Evolutionary conservation across 2,113 vertebrate species (phyloP), one percentile per base, ranked within the genome.

Genomic region (Tachuris rubrigastra): DNA sequence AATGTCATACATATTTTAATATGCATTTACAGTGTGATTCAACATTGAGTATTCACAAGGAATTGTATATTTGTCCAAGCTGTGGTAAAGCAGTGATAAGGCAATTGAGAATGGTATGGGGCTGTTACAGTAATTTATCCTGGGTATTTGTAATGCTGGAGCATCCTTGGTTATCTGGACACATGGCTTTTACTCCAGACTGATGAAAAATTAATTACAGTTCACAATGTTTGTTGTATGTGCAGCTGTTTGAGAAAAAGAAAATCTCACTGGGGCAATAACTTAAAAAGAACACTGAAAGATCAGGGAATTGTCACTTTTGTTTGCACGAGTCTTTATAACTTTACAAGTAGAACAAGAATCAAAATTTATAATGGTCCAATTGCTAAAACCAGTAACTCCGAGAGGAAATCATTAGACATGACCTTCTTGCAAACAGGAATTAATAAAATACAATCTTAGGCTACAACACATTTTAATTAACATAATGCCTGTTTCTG

Each of bases 371-470:
- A 50, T 74, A 91, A 55, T 63, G 50, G 46, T 80, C 35, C 81
- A 56, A 49, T 44, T 55, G 47, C 71, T 96, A 94, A 93, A 95
- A 63, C 3, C 24, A 73, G 87, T 80, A 88, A 71, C 37, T 95
- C 44, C 21, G 37, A 91, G 78, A 91, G 89, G 79, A 96, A 85
- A 95, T 76, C 21, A 71, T 93, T 85, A 92, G 50, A 85, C 6
- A 15, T 76, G 82, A 92, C 67, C 74, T 88, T 93, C 77, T 87
- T 80, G 50, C 78, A 89, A 95, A 92, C 59, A 94, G 55, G 63
- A 94, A 93, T 93, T 75, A 79, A 87, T 78, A 82, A 92, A 68
- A 72, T 41, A 60, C 50, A 92, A 77, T 96, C 67, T 82, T 85
- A 47, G 42, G 75, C 33, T 90, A 88, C 22, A 72, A 58, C 67